Conservation (phyloP, 2,888 invertebrate genomes). For the Cetonia aurata region DNA sequence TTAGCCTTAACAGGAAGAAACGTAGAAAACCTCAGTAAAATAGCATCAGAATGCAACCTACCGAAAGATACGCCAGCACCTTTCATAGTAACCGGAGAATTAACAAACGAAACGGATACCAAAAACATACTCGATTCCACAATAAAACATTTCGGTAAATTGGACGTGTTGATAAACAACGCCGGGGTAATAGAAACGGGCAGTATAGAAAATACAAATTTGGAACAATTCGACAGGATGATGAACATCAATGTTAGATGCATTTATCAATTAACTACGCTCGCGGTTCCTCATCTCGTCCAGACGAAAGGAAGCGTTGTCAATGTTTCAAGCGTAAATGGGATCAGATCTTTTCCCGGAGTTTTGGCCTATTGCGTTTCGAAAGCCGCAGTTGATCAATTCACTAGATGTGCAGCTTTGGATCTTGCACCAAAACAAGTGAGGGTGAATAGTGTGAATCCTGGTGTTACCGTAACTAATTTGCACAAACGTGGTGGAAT, state of each 20-base stretch:
- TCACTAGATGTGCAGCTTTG: constrained; percentile 92
- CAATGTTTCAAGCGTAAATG: constrained; percentile 95
- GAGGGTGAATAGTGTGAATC: constrained; percentile 92
- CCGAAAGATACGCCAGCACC: constrained; percentile 65
- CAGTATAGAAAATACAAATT: constrained; percentile 84
- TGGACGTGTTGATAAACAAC: constrained; percentile 91
- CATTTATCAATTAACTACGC: constrained; percentile 84
- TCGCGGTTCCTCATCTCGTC: constrained; percentile 88
- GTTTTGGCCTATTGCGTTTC: constrained; percentile 93
- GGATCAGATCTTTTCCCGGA: constrained; percentile 89
- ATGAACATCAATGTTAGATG: constrained; percentile 92
- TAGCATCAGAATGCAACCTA: constrained; percentile 71
- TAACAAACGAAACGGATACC: constrained; percentile 80
- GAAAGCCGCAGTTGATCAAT: constrained; percentile 94
- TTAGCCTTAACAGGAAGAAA: constrained; percentile 82
- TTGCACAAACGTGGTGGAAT: constrained; percentile 90
- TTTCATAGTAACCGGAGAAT: constrained; percentile 76
- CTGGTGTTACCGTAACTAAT: constrained; percentile 92
- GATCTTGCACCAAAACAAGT: constrained; percentile 87
- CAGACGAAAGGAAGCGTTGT: constrained; percentile 91
- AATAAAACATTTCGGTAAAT: constrained; percentile 78
- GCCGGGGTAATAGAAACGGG: constrained; percentile 89
- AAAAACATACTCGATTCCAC: constrained; percentile 80
- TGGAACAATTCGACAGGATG: constrained; percentile 90
- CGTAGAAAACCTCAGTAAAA: constrained; percentile 74